Evolutionary conservation across 2,888 invertebrate species (phyloP).

Genomic region (Acanthococcus lagerstroemiae): DNA sequence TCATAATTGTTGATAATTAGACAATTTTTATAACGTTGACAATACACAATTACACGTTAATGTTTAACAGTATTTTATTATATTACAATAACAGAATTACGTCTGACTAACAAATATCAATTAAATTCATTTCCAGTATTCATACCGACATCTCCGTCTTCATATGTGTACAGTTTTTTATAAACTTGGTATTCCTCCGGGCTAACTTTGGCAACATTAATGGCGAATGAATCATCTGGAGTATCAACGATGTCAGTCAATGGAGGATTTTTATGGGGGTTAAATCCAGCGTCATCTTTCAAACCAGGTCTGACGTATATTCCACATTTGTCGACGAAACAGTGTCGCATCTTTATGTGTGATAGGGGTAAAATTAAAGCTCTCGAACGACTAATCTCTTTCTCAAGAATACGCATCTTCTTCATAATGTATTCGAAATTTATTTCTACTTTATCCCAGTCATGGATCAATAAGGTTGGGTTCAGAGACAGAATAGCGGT

Average conservation of each 20-base stretch:
- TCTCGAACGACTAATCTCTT: constrained; percentile 14
- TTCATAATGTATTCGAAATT: constrained; percentile 11
- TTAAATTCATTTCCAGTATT: too few species aligned
- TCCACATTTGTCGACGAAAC: constrained; percentile 17
- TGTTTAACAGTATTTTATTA: too few species aligned
- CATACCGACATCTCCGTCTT: background rate
- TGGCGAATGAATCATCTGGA: constrained; percentile 30
- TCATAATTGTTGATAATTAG: too few species aligned
- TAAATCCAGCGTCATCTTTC: constrained; percentile 20
- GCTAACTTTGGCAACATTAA: constrained; percentile 32
- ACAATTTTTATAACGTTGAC: too few species aligned
- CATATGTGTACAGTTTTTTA: constrained; percentile 6
- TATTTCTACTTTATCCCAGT: constrained; percentile 14
- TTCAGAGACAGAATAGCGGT: constrained; percentile 1
- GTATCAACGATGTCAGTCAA: constrained; percentile 32
- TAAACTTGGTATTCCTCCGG: constrained; percentile 34
- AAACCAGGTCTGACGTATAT: constrained; percentile 16
- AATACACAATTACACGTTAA: too few species aligned
- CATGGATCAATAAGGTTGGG: background rate
- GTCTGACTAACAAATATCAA: too few species aligned
- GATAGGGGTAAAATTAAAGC: constrained; percentile 11
- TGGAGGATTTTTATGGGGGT: constrained; percentile 29
- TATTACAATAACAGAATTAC: too few species aligned
- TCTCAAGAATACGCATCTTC: constrained; percentile 8
- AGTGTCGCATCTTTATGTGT: constrained; percentile 4